Conservation (phyloP, 30 jellyfish, hydroid and myxozoan genomes). For the Turritopsis rubra region DNA sequence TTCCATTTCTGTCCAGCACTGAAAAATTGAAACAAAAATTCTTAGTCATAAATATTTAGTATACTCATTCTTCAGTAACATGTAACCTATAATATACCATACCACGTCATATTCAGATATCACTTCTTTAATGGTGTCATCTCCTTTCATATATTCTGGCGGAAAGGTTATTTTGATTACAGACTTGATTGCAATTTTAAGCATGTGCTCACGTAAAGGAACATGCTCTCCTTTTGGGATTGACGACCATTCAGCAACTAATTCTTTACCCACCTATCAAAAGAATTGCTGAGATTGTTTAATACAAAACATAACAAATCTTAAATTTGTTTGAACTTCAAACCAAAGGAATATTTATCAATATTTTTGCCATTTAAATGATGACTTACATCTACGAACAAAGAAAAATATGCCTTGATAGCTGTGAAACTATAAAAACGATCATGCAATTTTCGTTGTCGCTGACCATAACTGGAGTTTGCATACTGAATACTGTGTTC, state of each 20-base stretch:
- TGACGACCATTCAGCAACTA: conserved; percentile 36
- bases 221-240: conserved; percentile 39
- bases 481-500: conserved; percentile 60
- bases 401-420: conserved; percentile 28
- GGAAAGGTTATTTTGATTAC: conserved; percentile 60
- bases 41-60: too few relatives aligned
- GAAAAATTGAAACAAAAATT: too few relatives aligned
- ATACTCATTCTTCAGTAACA: too few relatives aligned
- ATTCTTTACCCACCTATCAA: conserved; percentile 52
- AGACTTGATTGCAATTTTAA: conserved; percentile 53
- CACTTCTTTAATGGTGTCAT: conserved; percentile 45
- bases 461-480: conserved; percentile 51
- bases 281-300: too few relatives aligned
- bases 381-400: conserved; percentile 62
- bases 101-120: conserved; percentile 50
- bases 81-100: too few relatives aligned
- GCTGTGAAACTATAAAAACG: conserved; percentile 55
- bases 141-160: conserved; percentile 36
- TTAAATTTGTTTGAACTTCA: background rate
- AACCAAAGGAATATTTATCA: background rate
- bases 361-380: background rate
- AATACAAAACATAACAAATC: too few relatives aligned
- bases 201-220: conserved; percentile 55
- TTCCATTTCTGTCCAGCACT: conserved; percentile 92
- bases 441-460: conserved; percentile 59